phyloP scores from a whole-genome alignment of 1,140 invertebrate genomes.

The Penaeus japonicus region DNA sequence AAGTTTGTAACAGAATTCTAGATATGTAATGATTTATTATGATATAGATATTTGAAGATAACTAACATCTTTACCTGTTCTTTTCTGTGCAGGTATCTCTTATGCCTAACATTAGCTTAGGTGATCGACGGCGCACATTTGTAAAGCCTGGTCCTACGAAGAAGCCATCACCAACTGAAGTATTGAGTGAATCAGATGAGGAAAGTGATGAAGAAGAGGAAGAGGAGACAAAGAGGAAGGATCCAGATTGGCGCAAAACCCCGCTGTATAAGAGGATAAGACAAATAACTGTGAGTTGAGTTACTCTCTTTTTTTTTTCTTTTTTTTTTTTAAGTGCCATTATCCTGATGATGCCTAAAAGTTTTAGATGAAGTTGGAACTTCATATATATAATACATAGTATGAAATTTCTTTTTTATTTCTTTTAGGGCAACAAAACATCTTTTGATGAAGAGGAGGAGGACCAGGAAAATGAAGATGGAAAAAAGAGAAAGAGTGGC shows the following conservation, averaged over 20 bases:
- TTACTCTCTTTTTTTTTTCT: background rate
- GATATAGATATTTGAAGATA: no score
- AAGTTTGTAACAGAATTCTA: no score
- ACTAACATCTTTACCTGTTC: background rate
- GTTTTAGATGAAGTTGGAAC: no score
- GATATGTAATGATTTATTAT: no score
- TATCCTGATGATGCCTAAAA: no score
- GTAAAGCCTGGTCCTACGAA: constrained; percentile 26
- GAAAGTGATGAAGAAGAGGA: background rate
- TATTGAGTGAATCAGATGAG: background rate
- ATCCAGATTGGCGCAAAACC: constrained; percentile 60
- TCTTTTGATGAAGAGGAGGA: background rate
- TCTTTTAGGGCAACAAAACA: no score
- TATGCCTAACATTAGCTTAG: background rate
- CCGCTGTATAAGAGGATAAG: constrained; percentile 57
- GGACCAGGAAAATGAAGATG: background rate
- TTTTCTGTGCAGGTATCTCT: background rate
- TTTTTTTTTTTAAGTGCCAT: background rate
- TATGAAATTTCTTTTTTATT: no score
- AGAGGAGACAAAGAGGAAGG: constrained; percentile 34
- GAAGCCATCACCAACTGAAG: background rate
- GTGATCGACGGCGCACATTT: constrained; percentile 47
- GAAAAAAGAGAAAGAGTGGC: no score
- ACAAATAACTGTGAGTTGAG: constrained; percentile 26
- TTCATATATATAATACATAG: no score